Conservation (phyloP, 2,113 vertebrate species). For the Equus quagga region DNA sequence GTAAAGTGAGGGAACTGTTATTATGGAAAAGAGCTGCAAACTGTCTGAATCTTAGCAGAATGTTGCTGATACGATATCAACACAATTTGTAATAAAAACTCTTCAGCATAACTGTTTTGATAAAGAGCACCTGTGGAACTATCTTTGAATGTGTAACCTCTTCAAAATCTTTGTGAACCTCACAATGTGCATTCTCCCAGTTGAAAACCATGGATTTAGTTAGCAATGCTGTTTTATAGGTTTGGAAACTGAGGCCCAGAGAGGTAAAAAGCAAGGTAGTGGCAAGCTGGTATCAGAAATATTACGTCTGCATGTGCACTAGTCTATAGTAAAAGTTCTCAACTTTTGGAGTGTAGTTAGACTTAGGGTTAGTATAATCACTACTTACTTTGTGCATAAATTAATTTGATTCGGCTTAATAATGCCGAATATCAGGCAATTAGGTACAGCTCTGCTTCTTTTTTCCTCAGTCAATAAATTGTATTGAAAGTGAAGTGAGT, state of each 20-base stretch:
- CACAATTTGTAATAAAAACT: neutral
- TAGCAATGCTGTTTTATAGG: neutral
- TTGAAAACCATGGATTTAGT: neutral
- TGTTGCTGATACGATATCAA: neutral
- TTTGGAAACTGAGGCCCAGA: no score
- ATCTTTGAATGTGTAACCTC: neutral
- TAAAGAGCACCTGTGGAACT: neutral
- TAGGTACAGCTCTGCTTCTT: neutral
- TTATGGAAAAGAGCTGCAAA: neutral
- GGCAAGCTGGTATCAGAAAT: neutral
- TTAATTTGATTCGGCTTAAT: neutral
- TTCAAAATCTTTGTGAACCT: neutral
- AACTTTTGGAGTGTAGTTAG: neutral
- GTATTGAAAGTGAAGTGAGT: neutral
- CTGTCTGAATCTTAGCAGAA: neutral
- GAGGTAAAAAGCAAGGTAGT: neutral
- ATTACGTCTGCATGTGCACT: neutral
- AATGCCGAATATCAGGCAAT: neutral
- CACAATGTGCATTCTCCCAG: neutral
- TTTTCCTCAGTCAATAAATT: neutral
- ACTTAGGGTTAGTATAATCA: neutral
- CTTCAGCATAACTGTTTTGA: neutral
- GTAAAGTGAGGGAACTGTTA: neutral
- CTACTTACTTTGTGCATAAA: neutral
- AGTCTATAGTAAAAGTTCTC: neutral